These are phyloP conservation scores for Panulirus ornatus DNA, from an alignment of 1,140 invertebrate species.

Conservation along the genomic window DNA sequence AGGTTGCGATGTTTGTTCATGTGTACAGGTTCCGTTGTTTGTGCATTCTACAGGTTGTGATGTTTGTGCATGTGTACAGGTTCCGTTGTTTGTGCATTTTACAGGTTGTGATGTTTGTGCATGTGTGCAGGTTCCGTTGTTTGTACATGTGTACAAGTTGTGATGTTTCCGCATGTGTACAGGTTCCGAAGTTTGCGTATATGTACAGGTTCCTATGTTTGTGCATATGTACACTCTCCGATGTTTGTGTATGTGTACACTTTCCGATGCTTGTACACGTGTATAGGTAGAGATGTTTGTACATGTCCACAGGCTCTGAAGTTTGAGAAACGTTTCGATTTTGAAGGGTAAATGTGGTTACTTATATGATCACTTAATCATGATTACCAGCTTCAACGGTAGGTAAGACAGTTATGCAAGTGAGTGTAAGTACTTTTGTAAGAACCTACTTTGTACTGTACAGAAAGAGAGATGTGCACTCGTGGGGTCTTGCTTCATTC, in stretches of 20 bases:
- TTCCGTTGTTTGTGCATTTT: neutral
- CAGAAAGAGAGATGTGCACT: too few relatives aligned
- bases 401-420: too few relatives aligned
- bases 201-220: conserved; percentile 1
- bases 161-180: conserved; percentile 17
- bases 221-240: neutral
- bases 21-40: neutral
- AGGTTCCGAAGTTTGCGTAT: neutral
- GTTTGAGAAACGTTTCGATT: too few relatives aligned
- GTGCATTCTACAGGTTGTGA: neutral
- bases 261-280: conserved; percentile 12
- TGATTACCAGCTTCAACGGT: too few relatives aligned
- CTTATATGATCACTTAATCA: too few relatives aligned
- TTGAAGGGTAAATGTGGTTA: too few relatives aligned
- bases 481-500: too few relatives aligned
- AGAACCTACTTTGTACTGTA: too few relatives aligned
- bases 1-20: neutral
- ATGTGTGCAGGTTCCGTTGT: too few relatives aligned
- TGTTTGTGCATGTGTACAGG: neutral
- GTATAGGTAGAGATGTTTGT: neutral
- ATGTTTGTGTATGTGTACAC: conserved; percentile 14
- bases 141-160: too few relatives aligned
- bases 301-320: neutral
- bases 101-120: neutral
- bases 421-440: too few relatives aligned